These are phyloP conservation scores for Scyliorhinus canicula DNA, from an alignment of 2,797 vertebrate species.

Conservation along the genomic window DNA sequence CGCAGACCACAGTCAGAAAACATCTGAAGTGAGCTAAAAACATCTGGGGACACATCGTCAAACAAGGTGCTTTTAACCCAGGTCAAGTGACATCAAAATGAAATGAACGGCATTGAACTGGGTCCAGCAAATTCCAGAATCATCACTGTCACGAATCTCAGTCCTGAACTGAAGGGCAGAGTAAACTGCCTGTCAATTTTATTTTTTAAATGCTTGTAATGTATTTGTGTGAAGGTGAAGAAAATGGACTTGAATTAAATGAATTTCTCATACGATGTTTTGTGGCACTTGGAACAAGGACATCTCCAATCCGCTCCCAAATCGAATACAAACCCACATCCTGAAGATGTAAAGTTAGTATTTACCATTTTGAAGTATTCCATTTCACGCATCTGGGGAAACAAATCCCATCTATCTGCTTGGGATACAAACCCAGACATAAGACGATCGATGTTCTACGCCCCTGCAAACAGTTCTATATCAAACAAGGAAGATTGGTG, in stretches of 20 bases:
- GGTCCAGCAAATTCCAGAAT: background rate
- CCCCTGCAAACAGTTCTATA: background rate
- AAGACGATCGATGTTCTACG: background rate
- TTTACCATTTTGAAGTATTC: background rate
- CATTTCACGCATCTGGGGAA: background rate
- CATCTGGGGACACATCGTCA: background rate
- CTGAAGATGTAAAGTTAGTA: background rate
- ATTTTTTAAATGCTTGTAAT: background rate
- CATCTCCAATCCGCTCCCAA: background rate
- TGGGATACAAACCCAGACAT: background rate
- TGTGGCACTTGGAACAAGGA: background rate
- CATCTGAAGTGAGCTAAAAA: conserved; percentile 42
- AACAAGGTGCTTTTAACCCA: background rate
- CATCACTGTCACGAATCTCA: background rate
- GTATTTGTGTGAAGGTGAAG: background rate
- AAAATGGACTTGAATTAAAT: background rate
- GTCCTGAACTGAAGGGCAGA: background rate
- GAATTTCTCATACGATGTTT: background rate
- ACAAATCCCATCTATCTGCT: background rate
- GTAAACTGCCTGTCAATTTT: background rate
- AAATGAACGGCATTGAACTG: background rate
- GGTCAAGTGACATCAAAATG: background rate
- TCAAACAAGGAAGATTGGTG: background rate
- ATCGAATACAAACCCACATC: background rate
- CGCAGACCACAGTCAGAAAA: conserved; percentile 41